phyloP scores from a whole-genome alignment of 2,888 invertebrate genomes.

The Idaea straminata region DNA sequence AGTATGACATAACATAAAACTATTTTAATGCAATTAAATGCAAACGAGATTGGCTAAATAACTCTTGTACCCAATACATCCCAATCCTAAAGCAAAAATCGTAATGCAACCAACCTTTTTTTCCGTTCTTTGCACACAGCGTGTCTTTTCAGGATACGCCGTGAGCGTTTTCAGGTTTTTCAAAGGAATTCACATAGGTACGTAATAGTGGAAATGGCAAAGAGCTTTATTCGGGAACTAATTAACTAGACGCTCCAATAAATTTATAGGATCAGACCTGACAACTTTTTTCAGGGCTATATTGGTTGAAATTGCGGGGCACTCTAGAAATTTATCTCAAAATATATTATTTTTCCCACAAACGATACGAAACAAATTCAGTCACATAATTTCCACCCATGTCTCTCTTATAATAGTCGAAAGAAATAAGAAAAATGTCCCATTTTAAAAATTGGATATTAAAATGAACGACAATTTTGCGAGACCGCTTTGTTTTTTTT shows the following conservation, averaged over 20 bases:
- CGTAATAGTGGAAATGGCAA: not conserved
- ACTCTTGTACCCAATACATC: not conserved
- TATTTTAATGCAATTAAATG: too few species aligned
- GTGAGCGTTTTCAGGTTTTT: not conserved
- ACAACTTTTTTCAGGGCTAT: too few species aligned
- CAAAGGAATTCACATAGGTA: not conserved
- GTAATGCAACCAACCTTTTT: not conserved
- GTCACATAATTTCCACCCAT: too few species aligned
- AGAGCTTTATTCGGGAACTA: not conserved
- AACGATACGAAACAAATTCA: too few species aligned
- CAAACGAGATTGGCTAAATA: not conserved
- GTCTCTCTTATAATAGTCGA: too few species aligned
- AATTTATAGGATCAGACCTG: too few species aligned
- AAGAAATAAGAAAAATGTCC: not conserved
- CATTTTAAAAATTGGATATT: not conserved
- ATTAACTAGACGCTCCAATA: not conserved
- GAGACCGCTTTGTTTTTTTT: not conserved
- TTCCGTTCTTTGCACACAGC: not conserved
- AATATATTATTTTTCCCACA: too few species aligned
- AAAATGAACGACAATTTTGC: not conserved
- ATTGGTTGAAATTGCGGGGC: too few species aligned
- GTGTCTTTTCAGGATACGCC: not conserved
- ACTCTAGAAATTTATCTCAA: too few species aligned
- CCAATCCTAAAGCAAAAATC: not conserved
- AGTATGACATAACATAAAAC: too few species aligned